Evolutionary conservation across 2,888 invertebrate genomes (phyloP), one percentile per base, ranked within the genome.

Genomic region (Notocelia uddmanniana): DNA sequence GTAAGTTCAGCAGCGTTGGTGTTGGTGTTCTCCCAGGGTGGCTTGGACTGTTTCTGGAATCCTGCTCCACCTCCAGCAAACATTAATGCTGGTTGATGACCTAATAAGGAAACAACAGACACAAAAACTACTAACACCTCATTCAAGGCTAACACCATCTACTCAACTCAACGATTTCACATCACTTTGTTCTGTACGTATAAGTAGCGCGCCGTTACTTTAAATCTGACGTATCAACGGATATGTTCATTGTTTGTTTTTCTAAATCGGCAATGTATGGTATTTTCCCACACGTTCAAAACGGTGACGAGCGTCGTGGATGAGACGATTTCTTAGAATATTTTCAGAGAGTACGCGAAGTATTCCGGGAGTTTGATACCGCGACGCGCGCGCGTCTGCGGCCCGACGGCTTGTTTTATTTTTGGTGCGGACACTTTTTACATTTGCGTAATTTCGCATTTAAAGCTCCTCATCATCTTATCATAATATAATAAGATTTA

Each of bases 21-120:
- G 63, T 76, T 77, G 13, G 80, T 74, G 74, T 79, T 86, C 78
- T 92, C 91, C 91, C 91, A 91, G 19, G 91, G 92, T 54, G 91
- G 92, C 74, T 91, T 91, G 3, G 90, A 89, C 78, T 90, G 90
- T 80, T 91, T 92, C 75, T 92, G 92, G 74, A 92, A 91, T 10
- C 91, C 92, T 11, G 92, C 91, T 31, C 91, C 92, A 10, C 91
- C 91, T 2, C 92, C 91, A 77, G 92, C 92, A 74, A 92, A 92
- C 92, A 92, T 92, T 76, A 81, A 82, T 76, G 69, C 77, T 31
- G 74, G 67, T 45, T 75, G 73, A 68, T 18, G 18, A 52, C 73
- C 66, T 73, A 69, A 68, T 74, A 76, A 74, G 67, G 67, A 60
- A 67, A 57, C 74, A 74, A 72, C 66, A 68, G 67, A 74, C 68